Percentiles rank a stretch among this genome's conserved stretches.
phyloP scores from a whole-genome alignment of 2,113 vertebrate species.

The Parotia lawesii region DNA sequence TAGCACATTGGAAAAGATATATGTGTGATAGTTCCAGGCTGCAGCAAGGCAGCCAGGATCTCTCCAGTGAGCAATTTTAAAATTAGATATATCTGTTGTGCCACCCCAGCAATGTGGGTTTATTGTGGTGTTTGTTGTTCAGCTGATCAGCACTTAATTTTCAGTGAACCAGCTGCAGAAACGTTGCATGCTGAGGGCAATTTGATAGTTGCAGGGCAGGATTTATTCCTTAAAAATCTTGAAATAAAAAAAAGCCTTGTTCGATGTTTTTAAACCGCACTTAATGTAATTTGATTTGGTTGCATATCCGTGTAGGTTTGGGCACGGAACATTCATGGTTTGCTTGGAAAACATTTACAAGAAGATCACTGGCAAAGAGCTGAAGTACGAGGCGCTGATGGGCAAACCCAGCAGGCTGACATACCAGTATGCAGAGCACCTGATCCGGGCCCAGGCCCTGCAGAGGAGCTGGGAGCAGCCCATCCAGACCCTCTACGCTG shows the following conservation, averaged over 20 bases:
- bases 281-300: neutral
- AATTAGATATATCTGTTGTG: neutral
- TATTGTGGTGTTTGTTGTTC: neutral
- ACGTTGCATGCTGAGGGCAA: neutral
- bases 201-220: neutral
- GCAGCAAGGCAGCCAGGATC: neutral
- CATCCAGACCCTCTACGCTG: conserved; percentile 80
- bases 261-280: neutral
- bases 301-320: conserved; percentile 69
- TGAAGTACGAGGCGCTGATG: conserved; percentile 82
- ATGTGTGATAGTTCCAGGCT: neutral
- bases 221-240: neutral
- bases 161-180: neutral
- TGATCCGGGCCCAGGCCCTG: conserved; percentile 79
- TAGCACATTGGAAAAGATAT: rapidly evolving
- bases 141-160: neutral
- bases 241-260: neutral
- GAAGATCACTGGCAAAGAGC: conserved; percentile 84
- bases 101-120: neutral
- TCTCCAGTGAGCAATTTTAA: neutral
- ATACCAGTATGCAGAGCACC: conserved; percentile 84
- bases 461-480: conserved; percentile 69
- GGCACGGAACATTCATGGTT: conserved; percentile 86
- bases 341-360: conserved; percentile 88
- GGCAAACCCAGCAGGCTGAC: conserved; percentile 88